These are phyloP conservation scores for Bombus ignitus DNA, from an alignment of 1,140 invertebrate genomes.

Conservation along the genomic window DNA sequence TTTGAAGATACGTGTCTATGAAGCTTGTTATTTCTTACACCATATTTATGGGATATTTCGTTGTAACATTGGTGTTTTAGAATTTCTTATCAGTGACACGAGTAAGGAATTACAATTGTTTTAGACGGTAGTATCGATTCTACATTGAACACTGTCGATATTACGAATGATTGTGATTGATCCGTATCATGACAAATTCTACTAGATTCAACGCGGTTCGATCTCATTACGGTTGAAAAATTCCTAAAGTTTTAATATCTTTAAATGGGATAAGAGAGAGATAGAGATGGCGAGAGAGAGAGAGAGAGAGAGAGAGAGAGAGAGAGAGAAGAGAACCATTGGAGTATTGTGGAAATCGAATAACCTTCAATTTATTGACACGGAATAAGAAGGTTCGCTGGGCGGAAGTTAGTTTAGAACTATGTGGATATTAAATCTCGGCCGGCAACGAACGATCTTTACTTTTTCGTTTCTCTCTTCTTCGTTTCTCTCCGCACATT, in stretches of 20 bases:
- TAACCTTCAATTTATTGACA: slow-evolving; percentile 26
- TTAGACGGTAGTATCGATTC: neutral
- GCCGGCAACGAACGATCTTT: slow-evolving; percentile 28
- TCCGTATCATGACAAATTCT: neutral
- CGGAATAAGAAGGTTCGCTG: slow-evolving; percentile 44
- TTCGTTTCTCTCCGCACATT: slow-evolving; percentile 38
- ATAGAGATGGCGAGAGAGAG: too few species aligned
- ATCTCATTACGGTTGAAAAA: neutral
- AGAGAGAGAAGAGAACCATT: neutral
- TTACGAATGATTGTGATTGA: neutral
- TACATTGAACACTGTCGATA: neutral
- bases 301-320: neutral
- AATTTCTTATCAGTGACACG: neutral
- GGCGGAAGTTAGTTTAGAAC: slow-evolving; percentile 62
- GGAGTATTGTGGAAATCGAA: neutral
- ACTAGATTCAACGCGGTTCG: neutral
- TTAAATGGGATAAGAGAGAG: neutral
- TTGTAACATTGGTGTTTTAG: neutral
- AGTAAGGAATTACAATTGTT: neutral
- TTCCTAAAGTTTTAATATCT: neutral
- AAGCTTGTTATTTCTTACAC: neutral
- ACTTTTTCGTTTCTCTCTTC: slow-evolving; percentile 53
- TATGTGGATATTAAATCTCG: slow-evolving; percentile 68
- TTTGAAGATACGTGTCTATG: too few species aligned
- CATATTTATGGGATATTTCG: neutral